Evolutionary conservation across 2,797 vertebrate genomes (phyloP), one percentile per base, ranked within the genome.

Genomic region (Lacerta viridis): DNA sequence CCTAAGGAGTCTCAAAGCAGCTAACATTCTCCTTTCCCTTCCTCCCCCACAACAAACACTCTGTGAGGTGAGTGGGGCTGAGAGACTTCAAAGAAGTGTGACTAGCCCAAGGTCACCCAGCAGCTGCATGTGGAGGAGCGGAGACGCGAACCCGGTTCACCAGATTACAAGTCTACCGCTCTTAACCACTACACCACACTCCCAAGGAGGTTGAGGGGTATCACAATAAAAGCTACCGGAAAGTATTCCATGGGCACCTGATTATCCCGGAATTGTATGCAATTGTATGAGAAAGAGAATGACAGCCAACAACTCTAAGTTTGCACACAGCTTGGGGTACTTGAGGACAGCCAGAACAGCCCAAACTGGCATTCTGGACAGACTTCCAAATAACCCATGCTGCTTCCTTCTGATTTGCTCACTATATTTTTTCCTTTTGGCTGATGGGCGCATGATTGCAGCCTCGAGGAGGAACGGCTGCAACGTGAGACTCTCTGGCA

Each of bases 301-400:
- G 91, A 55, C 69, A 82, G 71, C 1, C 17, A 9, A 92, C 80
- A 77, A 88, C 27, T 7, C 23, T 87, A 92, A 92, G 86, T 86
- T 59, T 27, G 75, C 43, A 25, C 5, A 33, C 20, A 36, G 8
- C 7, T 29, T 61, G 27, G 46, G 50, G 55, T 29, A 76, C 4
- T 68, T 85, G 27, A 39, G 74, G 74, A 43, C 59, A 74, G 7
- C 69, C n/a, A 84, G 2, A 6, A 33, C 90, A 90, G 83, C 81
- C 39, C 13, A 80, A 64, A 29, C 61, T 91, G 89, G 88, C 87
- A 81, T 90, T 92, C 87, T 92, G 80, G 64, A 91, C 39, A 83
- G 89, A 91, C 88, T 82, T 83, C 66, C 80, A 78, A 68, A 39
- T 61, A 88, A 55, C 66, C 75, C 89, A 39, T 55, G 50, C 43